Percentiles rank a stretch among this genome's conserved stretches.
These are phyloP conservation scores for Okamejei kenojei DNA, from an alignment of 2,797 vertebrate genomes.

Conservation along the genomic window DNA sequence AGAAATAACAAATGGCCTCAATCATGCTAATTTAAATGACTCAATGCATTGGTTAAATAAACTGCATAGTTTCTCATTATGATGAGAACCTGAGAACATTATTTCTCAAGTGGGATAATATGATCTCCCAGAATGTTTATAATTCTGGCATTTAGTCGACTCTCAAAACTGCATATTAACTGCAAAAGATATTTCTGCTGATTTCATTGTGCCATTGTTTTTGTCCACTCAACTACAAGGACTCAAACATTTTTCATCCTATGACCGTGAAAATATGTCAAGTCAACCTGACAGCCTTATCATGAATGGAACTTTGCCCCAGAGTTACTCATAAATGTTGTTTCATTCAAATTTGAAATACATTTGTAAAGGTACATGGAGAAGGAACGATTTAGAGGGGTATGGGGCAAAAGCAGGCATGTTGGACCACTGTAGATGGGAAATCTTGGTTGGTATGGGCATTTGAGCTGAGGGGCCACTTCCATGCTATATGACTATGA, in stretches of 20 bases:
- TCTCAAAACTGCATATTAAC: neutral
- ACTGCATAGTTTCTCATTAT: neutral
- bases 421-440: too few species aligned
- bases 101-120: neutral
- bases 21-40: neutral
- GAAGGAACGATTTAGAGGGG: too few species aligned
- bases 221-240: neutral
- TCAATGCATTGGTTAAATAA: neutral
- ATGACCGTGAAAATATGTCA: neutral
- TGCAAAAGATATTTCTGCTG: neutral
- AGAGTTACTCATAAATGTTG: neutral
- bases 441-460: too few species aligned
- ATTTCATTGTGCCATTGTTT: neutral
- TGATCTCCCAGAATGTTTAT: neutral
- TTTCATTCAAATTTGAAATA: neutral
- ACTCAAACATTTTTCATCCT: neutral
- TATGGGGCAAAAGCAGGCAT: too few species aligned
- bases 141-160: neutral
- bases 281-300: neutral
- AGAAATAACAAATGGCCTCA: neutral
- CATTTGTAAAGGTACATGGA: too few species aligned
- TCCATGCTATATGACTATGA: too few species aligned
- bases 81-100: too few species aligned
- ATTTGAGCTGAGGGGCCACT: too few species aligned
- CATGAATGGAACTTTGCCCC: neutral